Evolutionary conservation across 2,113 vertebrate species (phyloP), one percentile per base, ranked within the genome.

Genomic region (Hypanus sabinus): DNA sequence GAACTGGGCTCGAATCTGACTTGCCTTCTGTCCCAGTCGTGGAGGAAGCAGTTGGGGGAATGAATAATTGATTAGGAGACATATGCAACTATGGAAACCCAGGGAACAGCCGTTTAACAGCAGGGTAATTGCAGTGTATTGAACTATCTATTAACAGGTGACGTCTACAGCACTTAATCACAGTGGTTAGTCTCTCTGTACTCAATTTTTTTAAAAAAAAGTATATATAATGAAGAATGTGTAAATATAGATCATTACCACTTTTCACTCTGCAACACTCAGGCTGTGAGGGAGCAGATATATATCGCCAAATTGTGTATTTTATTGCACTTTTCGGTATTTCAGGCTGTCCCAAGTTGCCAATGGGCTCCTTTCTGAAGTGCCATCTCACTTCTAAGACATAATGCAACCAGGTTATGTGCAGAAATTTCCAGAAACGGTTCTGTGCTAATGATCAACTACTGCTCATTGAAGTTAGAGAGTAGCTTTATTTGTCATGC

Each of bases 141-240:
- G 91, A 93, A 93, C 91, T 93, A 93, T 93, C 91, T 71, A 93
- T 93, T 93, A 91, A 73, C 36, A 55, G 91, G 38, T 73, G 65
- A 93, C 91, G 38, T 93, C 91, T 93, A 27, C 14, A 93, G 68
- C 68, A 71, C 24, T 93, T 93, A 93, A 93, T 93, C 65, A 93
- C 70, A 93, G 91, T 93, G 91, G 91, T 93, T 93, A 73, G 91
- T 14, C 24, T 36, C 65, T 92, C 91, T 55, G 36, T 14, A 2
- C 20, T 93, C 90, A 93, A 38, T 93, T 93, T 73, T 73, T 33
- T 27, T 70, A 10, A 73, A 73, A 65, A 27, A n/a, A 33, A 93
- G 68, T 93, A 71, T 93, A 93, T 93, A 93, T 73, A 75, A 93
- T 93, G 71, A 90, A 73, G 10, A 27, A 73, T 71, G 68, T 93